Evolutionary conservation across 2,113 vertebrate species (phyloP).

Genomic region (Benitochromis conjunctus): DNA sequence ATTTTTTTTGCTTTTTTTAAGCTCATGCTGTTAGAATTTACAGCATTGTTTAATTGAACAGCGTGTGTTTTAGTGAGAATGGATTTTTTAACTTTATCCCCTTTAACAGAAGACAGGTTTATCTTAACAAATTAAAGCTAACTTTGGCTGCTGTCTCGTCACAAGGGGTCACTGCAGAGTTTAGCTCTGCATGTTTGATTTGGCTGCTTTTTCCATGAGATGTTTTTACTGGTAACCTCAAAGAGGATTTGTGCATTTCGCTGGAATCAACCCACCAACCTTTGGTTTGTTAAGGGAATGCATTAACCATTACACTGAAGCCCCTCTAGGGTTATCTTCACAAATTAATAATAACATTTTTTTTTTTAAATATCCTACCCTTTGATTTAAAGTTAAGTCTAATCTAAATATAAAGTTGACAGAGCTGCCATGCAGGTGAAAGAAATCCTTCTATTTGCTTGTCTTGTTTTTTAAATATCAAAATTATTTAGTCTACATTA

Average conservation of each 20-base stretch:
- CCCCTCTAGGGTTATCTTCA: not conserved
- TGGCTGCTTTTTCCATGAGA: not conserved
- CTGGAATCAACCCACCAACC: not conserved
- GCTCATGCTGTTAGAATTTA: not conserved
- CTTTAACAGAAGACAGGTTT: not conserved
- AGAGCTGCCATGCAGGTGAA: not conserved
- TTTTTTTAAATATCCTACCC: not conserved
- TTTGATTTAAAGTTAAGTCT: not conserved
- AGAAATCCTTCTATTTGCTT: not conserved
- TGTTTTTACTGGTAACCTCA: not conserved
- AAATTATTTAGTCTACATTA: not conserved
- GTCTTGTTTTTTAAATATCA: not conserved
- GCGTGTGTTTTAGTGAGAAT: not conserved
- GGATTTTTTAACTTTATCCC: not conserved
- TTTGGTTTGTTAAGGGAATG: not conserved
- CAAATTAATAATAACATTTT: not conserved
- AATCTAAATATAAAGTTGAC: not conserved
- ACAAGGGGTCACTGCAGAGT: not conserved
- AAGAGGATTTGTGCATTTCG: not conserved
- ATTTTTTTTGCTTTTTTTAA: not conserved
- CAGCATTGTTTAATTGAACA: not conserved
- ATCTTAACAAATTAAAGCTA: not conserved
- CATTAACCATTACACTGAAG: not conserved
- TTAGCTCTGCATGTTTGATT: not conserved
- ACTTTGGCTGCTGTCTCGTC: not conserved